These are phyloP conservation scores for Choloepus hoffmanni DNA, from an alignment of 2,113 vertebrate species.

Conservation along the genomic window DNA sequence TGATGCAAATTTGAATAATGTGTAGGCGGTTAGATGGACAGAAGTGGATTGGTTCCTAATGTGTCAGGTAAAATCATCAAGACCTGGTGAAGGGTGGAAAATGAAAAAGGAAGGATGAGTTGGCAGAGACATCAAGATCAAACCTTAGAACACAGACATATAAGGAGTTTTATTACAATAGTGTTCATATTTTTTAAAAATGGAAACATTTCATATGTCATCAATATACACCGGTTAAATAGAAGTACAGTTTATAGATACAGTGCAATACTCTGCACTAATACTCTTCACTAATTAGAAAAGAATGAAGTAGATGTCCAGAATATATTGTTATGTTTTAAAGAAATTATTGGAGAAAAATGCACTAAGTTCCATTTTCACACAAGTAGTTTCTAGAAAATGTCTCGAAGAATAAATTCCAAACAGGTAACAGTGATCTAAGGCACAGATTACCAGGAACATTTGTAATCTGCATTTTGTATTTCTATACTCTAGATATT, in stretches of 20 bases:
- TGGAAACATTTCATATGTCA: too few species aligned
- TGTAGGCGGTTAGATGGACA: neutral
- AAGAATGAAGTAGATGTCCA: neutral
- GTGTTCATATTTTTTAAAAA: neutral
- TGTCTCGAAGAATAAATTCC: conserved; percentile 37
- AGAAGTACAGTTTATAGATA: neutral
- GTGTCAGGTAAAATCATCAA: neutral
- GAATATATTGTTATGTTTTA: neutral
- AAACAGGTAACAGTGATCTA: neutral
- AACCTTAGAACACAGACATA: neutral
- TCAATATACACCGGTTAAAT: neutral
- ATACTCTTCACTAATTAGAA: neutral
- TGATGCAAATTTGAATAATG: neutral
- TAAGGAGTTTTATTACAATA: neutral
- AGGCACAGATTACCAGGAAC: neutral
- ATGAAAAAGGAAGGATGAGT: neutral
- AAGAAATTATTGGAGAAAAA: neutral
- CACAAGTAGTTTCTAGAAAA: conserved; percentile 24
- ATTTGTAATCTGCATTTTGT: neutral
- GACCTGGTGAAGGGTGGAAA: neutral
- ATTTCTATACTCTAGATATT: conserved; percentile 1
- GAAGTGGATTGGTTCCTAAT: neutral
- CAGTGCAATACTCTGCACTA: neutral
- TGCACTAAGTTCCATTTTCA: conserved; percentile 21
- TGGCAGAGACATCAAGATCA: neutral